Percentiles rank a stretch among this genome's conserved stretches.
Conservation (phyloP, 2,113 vertebrate species). For the Genyomyrus donnyi region DNA sequence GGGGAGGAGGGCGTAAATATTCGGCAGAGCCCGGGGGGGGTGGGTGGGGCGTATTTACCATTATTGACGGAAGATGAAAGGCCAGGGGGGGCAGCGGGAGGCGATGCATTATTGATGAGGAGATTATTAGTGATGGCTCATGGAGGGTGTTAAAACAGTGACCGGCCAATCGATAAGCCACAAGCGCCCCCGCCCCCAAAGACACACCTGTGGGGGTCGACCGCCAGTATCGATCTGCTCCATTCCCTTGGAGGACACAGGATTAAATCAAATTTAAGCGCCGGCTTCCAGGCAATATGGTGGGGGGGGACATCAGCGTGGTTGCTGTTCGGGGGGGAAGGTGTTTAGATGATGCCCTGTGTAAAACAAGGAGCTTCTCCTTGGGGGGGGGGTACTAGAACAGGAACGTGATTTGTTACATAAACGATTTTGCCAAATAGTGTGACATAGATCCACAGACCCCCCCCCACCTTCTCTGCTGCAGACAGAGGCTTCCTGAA, state of each 20-base stretch:
- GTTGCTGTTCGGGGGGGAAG: background rate
- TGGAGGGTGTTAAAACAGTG: background rate
- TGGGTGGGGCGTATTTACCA: background rate
- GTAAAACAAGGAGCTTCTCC: background rate
- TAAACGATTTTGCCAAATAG: background rate
- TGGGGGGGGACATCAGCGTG: background rate
- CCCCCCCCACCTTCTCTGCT: background rate
- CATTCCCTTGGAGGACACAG: background rate
- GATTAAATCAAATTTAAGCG: background rate
- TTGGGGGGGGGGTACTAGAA: background rate
- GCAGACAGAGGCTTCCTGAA: background rate
- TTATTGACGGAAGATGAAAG: background rate
- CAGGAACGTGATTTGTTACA: background rate
- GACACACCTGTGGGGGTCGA: background rate
- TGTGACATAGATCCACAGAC: background rate
- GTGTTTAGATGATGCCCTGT: background rate
- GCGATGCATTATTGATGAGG: conserved; percentile 1
- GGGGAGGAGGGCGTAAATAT: background rate
- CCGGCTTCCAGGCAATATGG: background rate
- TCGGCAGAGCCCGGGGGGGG: background rate
- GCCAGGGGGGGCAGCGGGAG: background rate
- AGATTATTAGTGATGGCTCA: background rate
- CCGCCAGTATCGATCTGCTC: background rate
- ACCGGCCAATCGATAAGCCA: background rate
- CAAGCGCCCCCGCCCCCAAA: background rate